Conservation (phyloP, 2,797 vertebrate species). For the Paedocypris micromegethes region DNA sequence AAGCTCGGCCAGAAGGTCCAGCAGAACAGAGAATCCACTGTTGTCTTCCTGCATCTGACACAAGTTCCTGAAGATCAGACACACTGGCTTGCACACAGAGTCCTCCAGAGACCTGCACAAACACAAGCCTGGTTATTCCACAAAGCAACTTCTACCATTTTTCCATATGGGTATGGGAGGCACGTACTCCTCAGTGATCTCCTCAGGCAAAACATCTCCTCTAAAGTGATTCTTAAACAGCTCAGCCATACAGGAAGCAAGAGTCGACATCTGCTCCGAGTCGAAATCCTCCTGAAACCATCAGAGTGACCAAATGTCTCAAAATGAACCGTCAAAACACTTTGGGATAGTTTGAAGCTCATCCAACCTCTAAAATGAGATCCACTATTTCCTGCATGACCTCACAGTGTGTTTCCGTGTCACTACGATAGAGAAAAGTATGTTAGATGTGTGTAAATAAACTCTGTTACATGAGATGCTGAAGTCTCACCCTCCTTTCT, state of each 20-base stretch:
- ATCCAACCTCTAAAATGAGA: slow-evolving; percentile 87
- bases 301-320: background rate
- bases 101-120: slow-evolving; percentile 86
- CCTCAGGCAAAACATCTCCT: slow-evolving; percentile 89
- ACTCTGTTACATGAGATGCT: no score
- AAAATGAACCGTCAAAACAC: rapidly evolving
- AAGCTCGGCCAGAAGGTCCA: slow-evolving; percentile 89
- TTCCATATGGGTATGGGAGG: background rate
- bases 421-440: slow-evolving; percentile 62
- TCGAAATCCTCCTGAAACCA: slow-evolving; percentile 88
- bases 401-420: slow-evolving; percentile 92
- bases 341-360: background rate
- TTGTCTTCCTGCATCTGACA: slow-evolving; percentile 98
- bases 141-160: no score
- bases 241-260: slow-evolving; percentile 90
- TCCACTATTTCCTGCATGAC: slow-evolving; percentile 98
- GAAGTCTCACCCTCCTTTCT: slow-evolving; percentile 83
- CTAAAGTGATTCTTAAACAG: slow-evolving; percentile 93
- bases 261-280: slow-evolving; percentile 83
- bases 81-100: slow-evolving; percentile 89
- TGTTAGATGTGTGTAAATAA: no score
- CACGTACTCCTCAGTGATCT: slow-evolving; percentile 88
- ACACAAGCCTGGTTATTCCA: background rate
- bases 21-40: slow-evolving; percentile 85
- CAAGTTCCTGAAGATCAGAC: slow-evolving; percentile 91